These are phyloP conservation scores for Homalodisca vitripennis DNA, from an alignment of 1,140 invertebrate species.

Conservation along the genomic window DNA sequence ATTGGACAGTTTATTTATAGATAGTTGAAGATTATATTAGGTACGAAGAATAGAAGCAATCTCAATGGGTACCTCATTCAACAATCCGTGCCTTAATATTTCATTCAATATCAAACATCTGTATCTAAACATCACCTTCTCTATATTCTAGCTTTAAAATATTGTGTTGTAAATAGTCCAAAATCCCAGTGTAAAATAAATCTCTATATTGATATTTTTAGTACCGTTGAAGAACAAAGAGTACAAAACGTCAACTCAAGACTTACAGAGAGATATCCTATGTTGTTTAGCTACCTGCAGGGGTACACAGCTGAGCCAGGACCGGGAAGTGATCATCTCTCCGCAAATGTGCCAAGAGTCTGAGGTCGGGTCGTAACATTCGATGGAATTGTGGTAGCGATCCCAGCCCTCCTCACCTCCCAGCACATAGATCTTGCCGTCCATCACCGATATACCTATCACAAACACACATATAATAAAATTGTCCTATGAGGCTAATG, in stretches of 20 bases:
- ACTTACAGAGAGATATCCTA: not conserved
- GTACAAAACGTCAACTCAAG: not conserved
- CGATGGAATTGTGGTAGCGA: constrained; percentile 52
- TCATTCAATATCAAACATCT: no score
- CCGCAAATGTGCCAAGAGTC: constrained; percentile 53
- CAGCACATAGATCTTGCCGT: constrained; percentile 53
- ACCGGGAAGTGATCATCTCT: constrained; percentile 55
- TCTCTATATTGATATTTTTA: not conserved
- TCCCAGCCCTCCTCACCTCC: constrained; percentile 59
- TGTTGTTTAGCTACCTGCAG: constrained; percentile 42
- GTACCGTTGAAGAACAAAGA: not conserved
- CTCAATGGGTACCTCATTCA: no score
- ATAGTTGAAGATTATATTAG: no score
- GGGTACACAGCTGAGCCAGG: constrained; percentile 55
- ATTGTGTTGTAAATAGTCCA: not conserved
- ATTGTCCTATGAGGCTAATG: no score
- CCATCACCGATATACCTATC: constrained; percentile 50
- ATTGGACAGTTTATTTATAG: no score
- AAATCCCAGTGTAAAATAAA: not conserved
- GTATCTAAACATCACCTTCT: no score
- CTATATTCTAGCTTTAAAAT: not conserved
- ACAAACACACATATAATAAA: constrained; percentile 6
- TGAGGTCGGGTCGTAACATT: constrained; percentile 51
- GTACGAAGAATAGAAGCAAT: no score
- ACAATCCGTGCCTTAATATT: no score